These are phyloP conservation scores for Cavia aperea DNA, from an alignment of 2,113 vertebrate genomes.

Conservation along the genomic window DNA sequence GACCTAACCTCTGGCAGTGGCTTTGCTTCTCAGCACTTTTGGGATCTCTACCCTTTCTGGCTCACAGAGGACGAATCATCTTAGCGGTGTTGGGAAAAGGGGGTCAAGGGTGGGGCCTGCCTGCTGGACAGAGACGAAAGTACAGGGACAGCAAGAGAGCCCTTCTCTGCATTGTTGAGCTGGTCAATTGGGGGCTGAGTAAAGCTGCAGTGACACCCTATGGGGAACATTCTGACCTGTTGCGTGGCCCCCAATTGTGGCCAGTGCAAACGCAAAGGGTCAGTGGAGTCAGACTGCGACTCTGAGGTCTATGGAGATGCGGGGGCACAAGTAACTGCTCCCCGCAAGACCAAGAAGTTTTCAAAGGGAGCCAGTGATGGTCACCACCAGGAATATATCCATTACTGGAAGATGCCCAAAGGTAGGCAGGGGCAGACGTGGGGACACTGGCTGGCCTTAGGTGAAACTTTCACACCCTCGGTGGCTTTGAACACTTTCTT, in stretches of 20 bases:
- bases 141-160: slow-evolving; percentile 22
- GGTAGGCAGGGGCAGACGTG: slow-evolving; percentile 74
- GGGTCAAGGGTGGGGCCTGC: slow-evolving; percentile 55
- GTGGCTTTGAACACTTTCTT: slow-evolving; percentile 1
- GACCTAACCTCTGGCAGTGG: slow-evolving; percentile 36
- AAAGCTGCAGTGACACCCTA: not conserved
- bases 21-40: slow-evolving; percentile 40
- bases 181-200: slow-evolving; percentile 7
- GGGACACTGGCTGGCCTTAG: not conserved
- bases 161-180: not conserved
- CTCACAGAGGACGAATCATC: slow-evolving; percentile 36
- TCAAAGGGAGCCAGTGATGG: slow-evolving; percentile 73
- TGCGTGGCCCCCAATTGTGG: slow-evolving; percentile 42
- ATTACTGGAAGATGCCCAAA: slow-evolving; percentile 88
- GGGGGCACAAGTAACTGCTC: slow-evolving; percentile 67
- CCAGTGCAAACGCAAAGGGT: slow-evolving; percentile 82
- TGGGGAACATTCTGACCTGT: not conserved
- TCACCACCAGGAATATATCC: slow-evolving; percentile 91
- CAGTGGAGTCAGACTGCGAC: slow-evolving; percentile 47
- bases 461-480: not conserved
- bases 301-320: slow-evolving; percentile 76
- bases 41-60: slow-evolving; percentile 63
- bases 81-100: slow-evolving; percentile 44
- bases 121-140: slow-evolving; percentile 56
- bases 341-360: slow-evolving; percentile 79